Conservation (phyloP, 2,113 vertebrate species). For the Motacilla tschutschensis region DNA sequence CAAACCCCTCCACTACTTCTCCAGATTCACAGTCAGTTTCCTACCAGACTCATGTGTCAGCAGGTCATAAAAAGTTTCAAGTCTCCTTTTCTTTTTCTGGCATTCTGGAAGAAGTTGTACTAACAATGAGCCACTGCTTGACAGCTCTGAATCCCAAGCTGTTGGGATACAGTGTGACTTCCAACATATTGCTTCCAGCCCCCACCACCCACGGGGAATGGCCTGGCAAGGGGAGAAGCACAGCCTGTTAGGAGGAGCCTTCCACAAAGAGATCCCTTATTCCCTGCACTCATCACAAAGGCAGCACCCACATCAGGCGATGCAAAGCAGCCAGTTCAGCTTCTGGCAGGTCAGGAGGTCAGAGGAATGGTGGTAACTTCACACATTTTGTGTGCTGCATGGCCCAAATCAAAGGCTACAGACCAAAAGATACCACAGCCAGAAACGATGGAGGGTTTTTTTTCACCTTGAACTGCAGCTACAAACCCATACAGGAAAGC, state of each 20-base stretch:
- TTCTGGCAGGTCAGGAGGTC: not conserved
- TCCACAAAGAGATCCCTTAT: conserved; percentile 12
- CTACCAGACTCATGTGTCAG: conserved; percentile 17
- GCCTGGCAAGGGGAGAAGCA: conserved; percentile 48
- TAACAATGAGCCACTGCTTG: conserved; percentile 58
- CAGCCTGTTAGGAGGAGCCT: conserved; percentile 46
- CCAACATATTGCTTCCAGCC: conserved; percentile 52
- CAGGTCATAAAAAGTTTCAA: conserved; percentile 44
- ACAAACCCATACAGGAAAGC: not conserved
- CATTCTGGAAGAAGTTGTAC: conserved; percentile 37
- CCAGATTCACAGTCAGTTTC: not conserved
- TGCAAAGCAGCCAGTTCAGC: not conserved
- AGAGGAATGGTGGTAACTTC: not conserved
- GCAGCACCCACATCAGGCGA: not conserved
- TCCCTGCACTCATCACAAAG: not conserved
- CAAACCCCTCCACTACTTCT: not conserved
- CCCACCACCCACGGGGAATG: conserved; percentile 52
- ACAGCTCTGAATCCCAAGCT: conserved; percentile 51
- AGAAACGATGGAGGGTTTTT: not conserved
- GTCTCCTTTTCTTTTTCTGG: conserved; percentile 29
- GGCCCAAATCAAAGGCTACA: not conserved
- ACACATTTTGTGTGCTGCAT: not conserved
- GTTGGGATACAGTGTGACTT: conserved; percentile 61
- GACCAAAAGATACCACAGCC: not conserved
- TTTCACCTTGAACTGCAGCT: not conserved